Base-by-base conservation (phyloP, 1,140 invertebrate species). In the Cyclina sinensis region DNA sequence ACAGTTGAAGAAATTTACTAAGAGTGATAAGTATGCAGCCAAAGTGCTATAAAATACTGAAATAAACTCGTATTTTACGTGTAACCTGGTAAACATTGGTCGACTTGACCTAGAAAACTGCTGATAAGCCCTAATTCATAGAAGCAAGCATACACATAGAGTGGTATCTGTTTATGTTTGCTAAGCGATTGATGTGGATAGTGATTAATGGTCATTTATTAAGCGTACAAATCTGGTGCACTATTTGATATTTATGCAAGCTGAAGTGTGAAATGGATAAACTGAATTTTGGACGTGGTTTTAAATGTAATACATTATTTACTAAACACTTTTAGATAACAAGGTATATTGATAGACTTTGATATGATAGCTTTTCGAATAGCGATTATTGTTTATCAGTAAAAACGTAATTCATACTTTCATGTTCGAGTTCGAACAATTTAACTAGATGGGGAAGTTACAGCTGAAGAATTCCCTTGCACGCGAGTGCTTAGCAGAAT, bases 401-500 rank as follows among this genome's bases (percentile, higher is more conserved):
- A 18, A 18, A 54, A 14, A 18, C 4, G 51, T 54, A 3, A n/a
- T n/a, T 54, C 4, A 14, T 14, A 54, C 3, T 11, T n/a, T 18
- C 21, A n/a, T 54, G 12, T 18, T 54, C 21, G 5, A n/a, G 2
- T 4, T 14, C 51, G 18, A 18, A 18, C 7, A 7, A 54, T 18
- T 54, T 7, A 54, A 54, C 21, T 14, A 35, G 30, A 65, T 35
- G 21, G 18, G 30, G 48, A 86, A 57, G 62, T 86, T 74, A 30
- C 79, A 81, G 43, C 48, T 90, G 39, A 70, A 59, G 35, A 90
- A 48, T 24, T 37, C 14, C 24, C 54, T 89, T 46, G 88, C 79
- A 16, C 57, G 92, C 32, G 92, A 92, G 74, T 85, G 88, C 24
- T 32, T 93, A 27, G 92, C 92, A n/a, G 91, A 93, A 73, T 92